These are phyloP conservation scores for Panagrolaimus sp. DNA, from an alignment of 1,140 invertebrate species.

Conservation along the genomic window DNA sequence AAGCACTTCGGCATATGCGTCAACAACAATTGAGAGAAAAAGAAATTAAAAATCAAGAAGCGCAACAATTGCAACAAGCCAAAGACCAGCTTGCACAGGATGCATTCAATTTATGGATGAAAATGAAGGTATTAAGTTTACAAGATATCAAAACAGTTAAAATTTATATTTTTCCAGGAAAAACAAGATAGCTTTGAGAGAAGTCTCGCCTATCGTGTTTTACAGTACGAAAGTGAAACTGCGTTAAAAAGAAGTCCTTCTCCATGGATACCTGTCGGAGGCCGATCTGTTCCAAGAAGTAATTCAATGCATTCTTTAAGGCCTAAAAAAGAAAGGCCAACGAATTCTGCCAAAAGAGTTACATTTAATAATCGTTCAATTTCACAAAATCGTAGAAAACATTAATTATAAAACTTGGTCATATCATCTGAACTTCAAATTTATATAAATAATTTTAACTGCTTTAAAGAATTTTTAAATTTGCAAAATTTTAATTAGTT, in stretches of 20 bases:
- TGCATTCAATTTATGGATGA: slow-evolving; percentile 16
- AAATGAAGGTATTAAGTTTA: slow-evolving; percentile 11
- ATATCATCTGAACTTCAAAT: too few relatives aligned
- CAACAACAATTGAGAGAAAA: not conserved
- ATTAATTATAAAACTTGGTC: too few relatives aligned
- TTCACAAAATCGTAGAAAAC: too few relatives aligned
- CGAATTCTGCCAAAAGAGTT: too few relatives aligned
- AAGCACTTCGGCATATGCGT: not conserved
- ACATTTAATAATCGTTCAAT: too few relatives aligned
- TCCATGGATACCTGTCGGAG: slow-evolving; percentile 9
- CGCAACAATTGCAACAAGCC: not conserved
- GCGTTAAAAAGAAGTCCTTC: not conserved
- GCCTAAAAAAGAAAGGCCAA: not conserved
- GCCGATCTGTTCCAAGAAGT: slow-evolving; percentile 4
- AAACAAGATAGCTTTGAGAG: slow-evolving; percentile 8
- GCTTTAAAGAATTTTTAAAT: too few relatives aligned
- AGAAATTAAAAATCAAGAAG: not conserved
- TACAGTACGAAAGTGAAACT: slow-evolving; percentile 5
- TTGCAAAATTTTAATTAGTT: too few relatives aligned
- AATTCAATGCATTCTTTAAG: not conserved
- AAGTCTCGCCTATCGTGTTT: slow-evolving; percentile 8
- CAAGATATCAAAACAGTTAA: not conserved
- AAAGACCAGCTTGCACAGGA: slow-evolving; percentile 9
- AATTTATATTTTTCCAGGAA: not conserved
- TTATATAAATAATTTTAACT: too few relatives aligned